Conservation (phyloP, 2,113 vertebrate species). For the Andinoacara biseriatus region DNA sequence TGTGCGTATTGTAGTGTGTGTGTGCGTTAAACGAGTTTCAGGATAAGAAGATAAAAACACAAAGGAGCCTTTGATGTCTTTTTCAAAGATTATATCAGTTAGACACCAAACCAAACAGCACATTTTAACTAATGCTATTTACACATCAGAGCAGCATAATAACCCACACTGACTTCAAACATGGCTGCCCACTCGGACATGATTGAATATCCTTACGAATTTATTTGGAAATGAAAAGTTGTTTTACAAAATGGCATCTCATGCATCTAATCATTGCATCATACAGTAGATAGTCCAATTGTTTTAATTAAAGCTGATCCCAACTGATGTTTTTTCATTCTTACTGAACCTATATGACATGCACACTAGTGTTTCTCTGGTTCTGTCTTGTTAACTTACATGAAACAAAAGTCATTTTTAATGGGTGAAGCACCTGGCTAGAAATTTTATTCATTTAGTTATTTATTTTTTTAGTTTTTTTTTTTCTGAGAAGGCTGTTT, state of each 20-base stretch:
- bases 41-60: constrained; percentile 61
- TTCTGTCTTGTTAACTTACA: background rate
- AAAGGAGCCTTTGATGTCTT: constrained; percentile 51
- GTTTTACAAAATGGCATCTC: constrained; percentile 8
- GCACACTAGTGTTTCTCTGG: background rate
- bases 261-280: too few species aligned
- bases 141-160: constrained; percentile 56
- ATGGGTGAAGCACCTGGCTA: background rate
- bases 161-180: constrained; percentile 56
- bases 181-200: constrained; percentile 40
- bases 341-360: background rate
- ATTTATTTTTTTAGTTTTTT: background rate
- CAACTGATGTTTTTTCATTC: background rate
- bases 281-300: too few species aligned
- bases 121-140: constrained; percentile 46
- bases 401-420: background rate
- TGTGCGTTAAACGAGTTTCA: constrained; percentile 42
- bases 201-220: constrained; percentile 34
- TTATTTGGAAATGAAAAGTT: constrained; percentile 24
- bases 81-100: constrained; percentile 57
- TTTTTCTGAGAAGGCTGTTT: background rate
- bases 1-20: constrained; percentile 14
- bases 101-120: constrained; percentile 61
- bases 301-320: background rate
- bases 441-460: background rate